phyloP scores from a whole-genome alignment of 2,113 vertebrate genomes.

The Erythrocebus patas region DNA sequence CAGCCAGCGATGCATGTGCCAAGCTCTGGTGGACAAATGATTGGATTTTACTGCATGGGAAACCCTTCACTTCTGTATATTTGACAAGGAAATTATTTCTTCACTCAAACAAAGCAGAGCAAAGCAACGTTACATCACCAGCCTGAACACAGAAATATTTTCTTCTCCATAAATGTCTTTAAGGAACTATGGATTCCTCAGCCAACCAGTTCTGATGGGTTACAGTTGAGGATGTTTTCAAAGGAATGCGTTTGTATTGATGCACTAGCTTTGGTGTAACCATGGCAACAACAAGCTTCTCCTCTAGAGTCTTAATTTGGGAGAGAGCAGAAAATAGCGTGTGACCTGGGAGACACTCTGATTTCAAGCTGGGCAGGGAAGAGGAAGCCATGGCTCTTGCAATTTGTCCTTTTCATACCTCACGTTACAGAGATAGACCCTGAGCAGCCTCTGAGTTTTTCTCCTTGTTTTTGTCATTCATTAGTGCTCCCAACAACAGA shows the following conservation, averaged over 20 bases:
- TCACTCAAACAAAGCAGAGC: neutral
- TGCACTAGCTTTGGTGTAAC: constrained; percentile 41
- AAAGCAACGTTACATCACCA: neutral
- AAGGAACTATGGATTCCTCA: neutral
- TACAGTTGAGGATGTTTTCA: constrained; percentile 51
- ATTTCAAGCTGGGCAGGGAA: constrained; percentile 13
- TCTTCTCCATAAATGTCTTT: neutral
- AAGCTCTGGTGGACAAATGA: neutral
- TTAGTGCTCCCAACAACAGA: neutral
- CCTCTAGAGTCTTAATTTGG: constrained; percentile 49
- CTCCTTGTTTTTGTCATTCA: neutral
- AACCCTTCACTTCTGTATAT: neutral
- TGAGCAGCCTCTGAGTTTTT: neutral
- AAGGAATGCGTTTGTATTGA: neutral
- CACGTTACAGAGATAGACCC: neutral
- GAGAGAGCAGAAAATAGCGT: neutral
- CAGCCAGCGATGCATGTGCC: neutral
- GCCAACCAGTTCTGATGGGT: neutral
- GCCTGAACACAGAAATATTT: neutral
- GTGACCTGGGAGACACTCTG: neutral
- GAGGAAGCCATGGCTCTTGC: neutral
- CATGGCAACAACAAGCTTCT: constrained; percentile 46
- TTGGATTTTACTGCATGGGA: neutral
- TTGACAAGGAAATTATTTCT: neutral
- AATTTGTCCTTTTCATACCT: neutral